Base-by-base conservation (phyloP, 2,888 invertebrate genomes). In the Amblyteles armatorius region DNA sequence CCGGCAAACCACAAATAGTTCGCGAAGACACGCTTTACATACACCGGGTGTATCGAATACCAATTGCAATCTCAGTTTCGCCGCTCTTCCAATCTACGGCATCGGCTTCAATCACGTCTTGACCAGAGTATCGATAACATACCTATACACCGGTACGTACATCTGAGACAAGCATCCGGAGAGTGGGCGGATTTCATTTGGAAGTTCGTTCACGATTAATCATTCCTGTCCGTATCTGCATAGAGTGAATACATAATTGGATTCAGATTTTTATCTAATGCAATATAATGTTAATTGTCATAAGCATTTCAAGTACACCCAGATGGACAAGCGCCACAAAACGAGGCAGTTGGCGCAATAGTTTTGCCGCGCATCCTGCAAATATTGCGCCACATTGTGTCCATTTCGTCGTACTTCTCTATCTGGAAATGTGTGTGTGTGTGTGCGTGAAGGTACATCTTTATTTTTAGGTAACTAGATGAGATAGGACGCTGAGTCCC, bases 61-160 rank as follows among this genome's bases (percentile, higher is more conserved):
- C 26, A 71, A 82, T 72, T 78, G 57, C 67, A 82, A 77, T 82
- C 26, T 72, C 57, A 67, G 55, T 57, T 57, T 60, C 44, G 44
- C 74, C 36, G 26, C 11, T 11, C 5, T 9, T 44, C 29, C 50
- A n/a, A 13, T n/a, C 19, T 48, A 29, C 16, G 40, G 26, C 29
- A 55, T 13, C 40, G 19, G 71, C 48, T 71, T 19, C 29, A 63
- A 71, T 76, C 40, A 29, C 52, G 36, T 72, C 72, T 72, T 36
- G 11, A 36, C 22, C 55, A 9, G 55, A 13, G 19, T 19, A 33
- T n/a, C 19, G 11, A 52, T 33, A 50, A 19, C 29, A 71, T 36
- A 29, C 52, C 33, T 33, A 36, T 36, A 36, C 48, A 7, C 13
- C 26, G 13, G 13, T 60, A 36, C 44, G 1, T 11, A 13, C 13